These are phyloP conservation scores for Idris sp. DNA, from an alignment of 1,140 invertebrate genomes.

Conservation along the genomic window DNA sequence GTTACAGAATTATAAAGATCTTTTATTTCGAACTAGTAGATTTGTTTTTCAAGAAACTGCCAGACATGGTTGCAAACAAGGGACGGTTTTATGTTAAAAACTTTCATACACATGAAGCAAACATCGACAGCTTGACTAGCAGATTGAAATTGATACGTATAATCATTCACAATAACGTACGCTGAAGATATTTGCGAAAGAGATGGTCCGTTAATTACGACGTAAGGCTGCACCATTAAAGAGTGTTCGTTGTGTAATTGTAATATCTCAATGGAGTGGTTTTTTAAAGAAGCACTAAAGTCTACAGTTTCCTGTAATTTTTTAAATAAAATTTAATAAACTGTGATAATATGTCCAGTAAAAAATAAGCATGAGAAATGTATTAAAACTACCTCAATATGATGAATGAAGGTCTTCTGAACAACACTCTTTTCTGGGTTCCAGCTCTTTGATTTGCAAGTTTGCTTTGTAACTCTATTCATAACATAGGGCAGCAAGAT, in stretches of 20 bases:
- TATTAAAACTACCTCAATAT: background rate
- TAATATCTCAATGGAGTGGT: background rate
- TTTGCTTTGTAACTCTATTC: too few relatives aligned
- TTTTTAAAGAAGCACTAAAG: background rate
- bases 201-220: conserved; percentile 12
- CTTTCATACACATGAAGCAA: conserved; percentile 28
- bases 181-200: conserved; percentile 2
- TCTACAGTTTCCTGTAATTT: conserved; percentile 1
- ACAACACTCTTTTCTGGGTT: too few relatives aligned
- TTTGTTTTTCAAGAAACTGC: conserved; percentile 19
- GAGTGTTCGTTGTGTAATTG: background rate
- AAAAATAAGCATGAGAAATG: too few relatives aligned
- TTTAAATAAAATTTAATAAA: too few relatives aligned
- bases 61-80: conserved; percentile 17
- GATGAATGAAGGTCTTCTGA: too few relatives aligned
- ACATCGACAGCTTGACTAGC: conserved; percentile 20
- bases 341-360: too few relatives aligned
- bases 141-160: conserved; percentile 23
- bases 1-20: background rate
- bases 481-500: too few relatives aligned
- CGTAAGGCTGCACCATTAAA: conserved; percentile 7
- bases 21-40: conserved; percentile 18
- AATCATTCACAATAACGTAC: conserved; percentile 14
- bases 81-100: conserved; percentile 10
- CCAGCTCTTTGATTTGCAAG: too few relatives aligned